Evolutionary conservation across 2,113 vertebrate genomes (phyloP).

Genomic region (Malurus elegans): DNA sequence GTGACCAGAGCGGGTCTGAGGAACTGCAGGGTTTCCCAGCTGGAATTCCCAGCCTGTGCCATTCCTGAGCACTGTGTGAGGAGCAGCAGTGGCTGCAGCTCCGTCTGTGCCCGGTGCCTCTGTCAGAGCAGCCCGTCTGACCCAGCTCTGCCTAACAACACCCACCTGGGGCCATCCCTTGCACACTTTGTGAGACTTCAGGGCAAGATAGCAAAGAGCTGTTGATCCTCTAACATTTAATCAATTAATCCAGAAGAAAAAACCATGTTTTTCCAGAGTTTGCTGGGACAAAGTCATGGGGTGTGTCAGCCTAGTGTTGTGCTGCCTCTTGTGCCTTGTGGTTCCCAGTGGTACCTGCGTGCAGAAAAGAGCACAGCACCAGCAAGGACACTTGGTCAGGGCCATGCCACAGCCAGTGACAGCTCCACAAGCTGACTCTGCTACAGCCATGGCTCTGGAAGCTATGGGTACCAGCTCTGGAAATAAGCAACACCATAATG

Average conservation of each 20-base stretch:
- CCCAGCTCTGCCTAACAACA: rapidly evolving
- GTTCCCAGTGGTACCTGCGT: background rate
- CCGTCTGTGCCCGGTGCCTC: rapidly evolving
- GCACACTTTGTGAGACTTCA: rapidly evolving
- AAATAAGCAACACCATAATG: background rate
- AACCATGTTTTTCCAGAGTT: background rate
- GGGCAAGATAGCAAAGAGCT: rapidly evolving
- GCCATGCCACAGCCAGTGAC: background rate
- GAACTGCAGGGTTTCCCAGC: background rate
- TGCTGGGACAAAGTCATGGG: background rate
- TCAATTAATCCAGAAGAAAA: background rate
- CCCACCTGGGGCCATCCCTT: rapidly evolving
- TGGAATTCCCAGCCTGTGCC: background rate
- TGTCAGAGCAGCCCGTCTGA: background rate
- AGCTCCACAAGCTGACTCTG: background rate
- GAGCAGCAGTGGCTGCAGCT: rapidly evolving
- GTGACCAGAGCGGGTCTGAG: background rate
- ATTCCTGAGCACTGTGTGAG: background rate
- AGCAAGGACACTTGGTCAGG: background rate
- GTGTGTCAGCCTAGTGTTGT: background rate
- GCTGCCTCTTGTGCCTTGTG: background rate
- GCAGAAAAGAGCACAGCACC: background rate
- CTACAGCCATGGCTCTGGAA: background rate
- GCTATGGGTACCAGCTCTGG: background rate
- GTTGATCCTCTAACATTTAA: background rate